Conservation (phyloP, 2,888 invertebrate species). For the Cinara cedri region DNA sequence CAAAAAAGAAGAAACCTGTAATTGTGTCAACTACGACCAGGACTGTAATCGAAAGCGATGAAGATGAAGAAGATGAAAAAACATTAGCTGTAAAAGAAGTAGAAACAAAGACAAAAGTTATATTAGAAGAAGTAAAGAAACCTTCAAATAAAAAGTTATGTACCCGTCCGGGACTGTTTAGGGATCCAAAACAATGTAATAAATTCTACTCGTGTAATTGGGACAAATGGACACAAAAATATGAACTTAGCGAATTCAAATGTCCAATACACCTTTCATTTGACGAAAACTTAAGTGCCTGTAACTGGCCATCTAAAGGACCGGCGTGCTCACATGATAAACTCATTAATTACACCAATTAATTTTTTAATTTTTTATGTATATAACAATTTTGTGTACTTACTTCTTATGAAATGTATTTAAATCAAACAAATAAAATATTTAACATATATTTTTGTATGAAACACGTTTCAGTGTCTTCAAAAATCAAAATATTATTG, state of each 20-base stretch:
- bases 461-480: slow-evolving; percentile 37
- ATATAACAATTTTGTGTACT: neutral
- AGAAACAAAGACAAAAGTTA: slow-evolving; percentile 27
- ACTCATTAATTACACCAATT: slow-evolving; percentile 61
- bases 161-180: slow-evolving; percentile 66
- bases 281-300: slow-evolving; percentile 76
- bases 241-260: slow-evolving; percentile 77
- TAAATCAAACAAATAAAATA: neutral
- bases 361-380: neutral
- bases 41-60: slow-evolving; percentile 36
- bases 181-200: slow-evolving; percentile 79
- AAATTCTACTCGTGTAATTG: slow-evolving; percentile 83
- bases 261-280: slow-evolving; percentile 81
- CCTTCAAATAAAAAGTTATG: slow-evolving; percentile 61
- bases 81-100: slow-evolving; percentile 12
- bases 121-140: slow-evolving; percentile 36
- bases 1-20: slow-evolving; percentile 59
- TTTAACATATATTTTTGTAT: neutral
- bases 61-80: slow-evolving; percentile 41
- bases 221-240: slow-evolving; percentile 78
- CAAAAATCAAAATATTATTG: neutral
- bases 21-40: slow-evolving; percentile 42
- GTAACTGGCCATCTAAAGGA: slow-evolving; percentile 82
- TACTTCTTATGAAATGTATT: no score
- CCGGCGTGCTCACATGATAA: slow-evolving; percentile 78